Evolutionary conservation across 2,888 invertebrate species (phyloP), one percentile per base, ranked within the genome.

Genomic region (Dendrolimus houi): DNA sequence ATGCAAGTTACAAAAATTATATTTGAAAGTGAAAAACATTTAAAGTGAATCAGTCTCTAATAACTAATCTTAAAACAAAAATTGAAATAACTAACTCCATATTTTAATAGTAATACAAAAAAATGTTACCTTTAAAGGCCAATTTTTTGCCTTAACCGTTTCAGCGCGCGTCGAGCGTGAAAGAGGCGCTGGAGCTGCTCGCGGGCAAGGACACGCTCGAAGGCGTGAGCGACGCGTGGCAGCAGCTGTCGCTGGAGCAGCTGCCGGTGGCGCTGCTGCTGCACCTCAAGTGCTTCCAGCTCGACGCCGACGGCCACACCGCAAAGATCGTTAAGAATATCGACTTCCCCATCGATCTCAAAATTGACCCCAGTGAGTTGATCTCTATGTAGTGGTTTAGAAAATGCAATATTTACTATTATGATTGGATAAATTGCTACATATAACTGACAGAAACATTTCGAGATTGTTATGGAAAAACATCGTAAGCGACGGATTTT

Each of bases 211-310:
- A 98, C 78, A 94, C 95, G 56, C 86, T 98, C 9, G 96, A 97
- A 81, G 98, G 98, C 13, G 95, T 96, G 62, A 96, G 95, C 0
- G 95, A 97, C 68, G 97, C 98, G 0, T 97, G 96, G 94, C 96
- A 97, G 75, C 97, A 97, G 81, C 93, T 96, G 58, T 95, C 96
- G 10, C 83, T 99, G 29, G 98, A 98, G 72, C 96, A 97, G 77
- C 84, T 98, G 62, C 99, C 98, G 0, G 94, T 96, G 7, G 96
- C 98, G 1, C 91, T 99, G 54, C 93, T 99, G 68, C 89, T 99
- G 65, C 98, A 99, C 82, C 92, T 99, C 59, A 99, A 99, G 85
- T 96, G 97, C 89, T 98, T 99, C 88, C 96, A 98, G 79, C 95
- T 97, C 68, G 95, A 96, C 73, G 91, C 93, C 6, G 96, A 97